Conservation (phyloP, 1,140 invertebrate genomes). For the Ganaspis sp. region DNA sequence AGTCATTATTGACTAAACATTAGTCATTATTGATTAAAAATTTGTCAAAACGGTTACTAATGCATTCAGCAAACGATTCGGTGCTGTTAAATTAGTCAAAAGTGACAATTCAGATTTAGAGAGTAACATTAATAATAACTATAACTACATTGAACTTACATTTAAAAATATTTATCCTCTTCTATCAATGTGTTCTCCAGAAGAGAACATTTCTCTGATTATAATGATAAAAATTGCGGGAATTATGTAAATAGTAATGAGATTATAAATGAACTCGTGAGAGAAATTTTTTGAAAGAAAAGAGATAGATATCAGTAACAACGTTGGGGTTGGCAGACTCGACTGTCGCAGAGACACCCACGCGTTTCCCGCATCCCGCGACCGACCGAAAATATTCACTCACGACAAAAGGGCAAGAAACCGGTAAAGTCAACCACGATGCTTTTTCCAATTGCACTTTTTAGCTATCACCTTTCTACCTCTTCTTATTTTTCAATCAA, state of each 20-base stretch:
- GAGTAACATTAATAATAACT: too few species aligned
- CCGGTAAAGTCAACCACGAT: slow-evolving; percentile 55
- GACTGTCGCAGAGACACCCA: slow-evolving; percentile 58
- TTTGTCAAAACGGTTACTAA: too few species aligned
- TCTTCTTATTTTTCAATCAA: slow-evolving; percentile 12
- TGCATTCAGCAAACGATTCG: too few species aligned
- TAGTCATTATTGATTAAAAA: too few species aligned
- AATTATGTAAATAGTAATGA: neutral
- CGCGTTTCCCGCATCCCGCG: slow-evolving; percentile 58
- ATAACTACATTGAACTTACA: too few species aligned
- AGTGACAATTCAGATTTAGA: too few species aligned
- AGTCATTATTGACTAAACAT: too few species aligned
- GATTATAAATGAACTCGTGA: neutral
- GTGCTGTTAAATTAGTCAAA: too few species aligned
- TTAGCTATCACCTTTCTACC: slow-evolving; percentile 35
- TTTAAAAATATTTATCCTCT: too few species aligned
- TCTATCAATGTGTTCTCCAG: too few species aligned
- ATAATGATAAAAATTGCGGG: too few species aligned
- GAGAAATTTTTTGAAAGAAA: slow-evolving; percentile 31
- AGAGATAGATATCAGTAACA: slow-evolving; percentile 50
- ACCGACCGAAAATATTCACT: slow-evolving; percentile 62
- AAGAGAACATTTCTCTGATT: too few species aligned
- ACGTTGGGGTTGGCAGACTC: slow-evolving; percentile 57
- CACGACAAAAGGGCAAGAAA: slow-evolving; percentile 64
- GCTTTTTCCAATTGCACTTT: slow-evolving; percentile 52